A percentile compares a stretch with the other conserved stretches of the same genome.
phyloP scores from a whole-genome alignment of 2,888 invertebrate genomes.

The Quadroppia sp. region DNA sequence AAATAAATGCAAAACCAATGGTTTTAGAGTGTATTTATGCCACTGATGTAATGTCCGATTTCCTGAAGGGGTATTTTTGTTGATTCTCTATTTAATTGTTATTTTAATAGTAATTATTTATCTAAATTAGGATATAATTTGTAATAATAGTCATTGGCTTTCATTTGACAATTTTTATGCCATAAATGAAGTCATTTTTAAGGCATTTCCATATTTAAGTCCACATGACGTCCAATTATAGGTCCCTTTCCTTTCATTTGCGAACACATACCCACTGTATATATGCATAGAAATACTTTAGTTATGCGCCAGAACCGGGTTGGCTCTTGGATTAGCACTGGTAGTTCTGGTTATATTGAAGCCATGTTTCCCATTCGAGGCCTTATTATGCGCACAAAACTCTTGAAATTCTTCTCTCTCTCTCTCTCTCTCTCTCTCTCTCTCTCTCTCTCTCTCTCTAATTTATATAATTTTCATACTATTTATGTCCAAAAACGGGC shows the following conservation, averaged over 20 bases:
- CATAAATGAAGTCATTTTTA: conserved; percentile 30
- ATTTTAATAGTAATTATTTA: conserved; percentile 34
- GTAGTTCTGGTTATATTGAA: not conserved
- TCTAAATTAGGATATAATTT: conserved; percentile 32
- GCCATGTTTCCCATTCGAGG: conserved; percentile 11
- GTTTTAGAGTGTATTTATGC: not conserved
- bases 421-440: not conserved
- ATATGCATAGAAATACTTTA: not conserved
- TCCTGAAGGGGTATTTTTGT: conserved; percentile 17
- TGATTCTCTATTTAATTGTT: conserved; percentile 33
- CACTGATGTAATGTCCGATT: conserved; percentile 19
- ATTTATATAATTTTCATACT: not conserved
- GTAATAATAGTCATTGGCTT: conserved; percentile 33
- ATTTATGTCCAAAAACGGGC: conserved; percentile 6
- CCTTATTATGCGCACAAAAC: conserved; percentile 19
- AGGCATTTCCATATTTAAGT: conserved; percentile 31
- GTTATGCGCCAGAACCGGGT: conserved; percentile 20
- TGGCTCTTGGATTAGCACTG: conserved; percentile 19
- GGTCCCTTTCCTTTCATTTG: conserved; percentile 31
- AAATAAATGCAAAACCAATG: conserved; percentile 12
- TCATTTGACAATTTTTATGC: conserved; percentile 35
- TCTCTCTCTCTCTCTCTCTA: no score
- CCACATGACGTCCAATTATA: conserved; percentile 34
- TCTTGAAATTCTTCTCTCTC: not conserved
- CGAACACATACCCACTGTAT: not conserved